phyloP scores from a whole-genome alignment of 2,113 vertebrate species.

The Varanus salvator region DNA sequence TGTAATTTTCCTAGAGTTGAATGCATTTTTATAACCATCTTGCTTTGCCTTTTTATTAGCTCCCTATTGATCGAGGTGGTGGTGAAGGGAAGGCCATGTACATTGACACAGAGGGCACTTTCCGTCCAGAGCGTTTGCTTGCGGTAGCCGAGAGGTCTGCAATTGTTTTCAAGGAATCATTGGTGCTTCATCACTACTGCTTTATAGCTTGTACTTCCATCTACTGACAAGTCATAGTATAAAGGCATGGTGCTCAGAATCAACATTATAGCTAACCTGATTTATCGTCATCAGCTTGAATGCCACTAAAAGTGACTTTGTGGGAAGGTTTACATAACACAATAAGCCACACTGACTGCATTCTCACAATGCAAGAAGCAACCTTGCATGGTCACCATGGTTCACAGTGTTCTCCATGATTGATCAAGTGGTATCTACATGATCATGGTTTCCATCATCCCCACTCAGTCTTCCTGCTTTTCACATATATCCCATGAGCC shows the following conservation, averaged over 20 bases:
- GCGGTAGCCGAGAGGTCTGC: slow-evolving; percentile 95
- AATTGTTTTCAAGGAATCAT: fast-evolving
- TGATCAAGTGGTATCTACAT: too few relatives aligned
- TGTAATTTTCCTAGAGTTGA: not conserved
- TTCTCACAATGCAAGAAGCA: too few relatives aligned
- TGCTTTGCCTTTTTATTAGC: slow-evolving; percentile 69
- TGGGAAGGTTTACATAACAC: not conserved
- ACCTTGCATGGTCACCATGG: too few relatives aligned
- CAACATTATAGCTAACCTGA: not conserved
- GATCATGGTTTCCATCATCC: too few relatives aligned
- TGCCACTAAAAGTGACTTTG: not conserved
- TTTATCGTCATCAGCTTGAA: not conserved
- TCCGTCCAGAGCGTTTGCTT: slow-evolving; percentile 93
- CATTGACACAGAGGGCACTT: slow-evolving; percentile 96
- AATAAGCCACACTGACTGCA: too few relatives aligned
- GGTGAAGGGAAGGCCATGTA: slow-evolving; percentile 99
- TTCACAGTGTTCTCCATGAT: too few relatives aligned
- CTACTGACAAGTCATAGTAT: not conserved
- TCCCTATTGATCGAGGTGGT: slow-evolving; percentile 94
- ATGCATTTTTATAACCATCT: not conserved
- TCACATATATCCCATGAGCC: too few relatives aligned
- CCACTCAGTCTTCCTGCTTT: too few relatives aligned
- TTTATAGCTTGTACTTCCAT: not conserved
- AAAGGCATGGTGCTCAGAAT: not conserved
- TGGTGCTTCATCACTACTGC: not conserved